phyloP scores from a whole-genome alignment of 1,140 invertebrate genomes.

The Aphidius gifuensis region DNA sequence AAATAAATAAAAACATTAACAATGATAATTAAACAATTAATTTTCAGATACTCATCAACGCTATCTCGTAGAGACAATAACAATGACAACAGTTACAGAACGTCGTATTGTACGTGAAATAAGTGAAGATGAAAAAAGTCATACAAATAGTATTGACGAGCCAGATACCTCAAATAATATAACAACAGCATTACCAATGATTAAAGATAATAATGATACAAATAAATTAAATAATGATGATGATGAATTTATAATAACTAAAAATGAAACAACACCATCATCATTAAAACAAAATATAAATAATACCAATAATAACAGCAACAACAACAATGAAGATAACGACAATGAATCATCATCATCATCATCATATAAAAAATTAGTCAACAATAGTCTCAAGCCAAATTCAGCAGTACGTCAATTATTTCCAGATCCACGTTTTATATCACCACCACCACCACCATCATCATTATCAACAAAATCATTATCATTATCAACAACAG shows the following conservation, averaged over 20 bases:
- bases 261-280: not conserved
- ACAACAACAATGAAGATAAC: conserved; percentile 4
- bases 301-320: not conserved
- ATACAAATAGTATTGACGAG: conserved; percentile 34
- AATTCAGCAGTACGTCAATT: conserved; percentile 73
- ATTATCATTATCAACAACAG: conserved; percentile 12
- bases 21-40: not conserved
- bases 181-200: not conserved
- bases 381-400: conserved; percentile 62
- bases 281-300: not conserved
- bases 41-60: conserved; percentile 53
- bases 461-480: conserved; percentile 52
- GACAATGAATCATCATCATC: conserved; percentile 9
- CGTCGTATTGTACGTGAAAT: conserved; percentile 61
- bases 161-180: conserved; percentile 3
- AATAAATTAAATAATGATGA: not conserved
- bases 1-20: too few relatives aligned
- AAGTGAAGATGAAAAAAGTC: conserved; percentile 39
- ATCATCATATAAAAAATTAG: conserved; percentile 41
- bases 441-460: conserved; percentile 58
- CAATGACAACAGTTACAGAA: conserved; percentile 68
- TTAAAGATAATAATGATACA: not conserved
- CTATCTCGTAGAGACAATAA: conserved; percentile 67
- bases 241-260: not conserved
- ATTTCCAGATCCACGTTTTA: conserved; percentile 62